Base-by-base conservation (phyloP, 2,888 invertebrate genomes). In the Eueremaeus valkanovi region DNA sequence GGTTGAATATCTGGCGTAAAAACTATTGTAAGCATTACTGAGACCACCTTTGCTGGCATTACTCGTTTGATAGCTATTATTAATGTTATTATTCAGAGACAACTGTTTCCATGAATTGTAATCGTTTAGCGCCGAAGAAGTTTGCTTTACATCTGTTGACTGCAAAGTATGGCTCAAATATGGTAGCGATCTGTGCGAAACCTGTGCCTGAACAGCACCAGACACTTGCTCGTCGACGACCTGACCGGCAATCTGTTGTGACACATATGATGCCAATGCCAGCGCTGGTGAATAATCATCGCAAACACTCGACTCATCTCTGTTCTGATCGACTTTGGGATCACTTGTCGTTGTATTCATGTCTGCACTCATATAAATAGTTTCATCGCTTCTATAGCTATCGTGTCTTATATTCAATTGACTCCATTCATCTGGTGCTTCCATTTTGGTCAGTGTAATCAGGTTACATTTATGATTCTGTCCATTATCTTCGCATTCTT, bases 221-320 rank as follows among this genome's bases (percentile, higher is more conserved):
- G 27, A 58, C 66, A 66, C 21, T 66, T 66, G 66, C 21, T 66
- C n/a, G 21, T 66, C 66, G 36, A 33, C 36, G 21, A 66, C 33
- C 31, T 27, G 27, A n/a, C 66, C 66, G 36, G n/a, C 36, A 33
- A 66, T 66, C 33, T 66, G 66, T 66, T 66, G 66, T 33, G 66
- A 33, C 33, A 66, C 66, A 66, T 66, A 66, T 66, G 66, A 66
- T n/a, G 13, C 66, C 66, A 66, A 66, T 66, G 66, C 66, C 66
- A 66, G 33, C 36, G 66, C 36, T 36, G 66, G 66, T 8, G 66
- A 66, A n/a, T 66, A 66, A n/a, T 66, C 33, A 33, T 66, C 33
- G n/a, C 66, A 66, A 36, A 36, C 36, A 36, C 29, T 16, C 13
- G 31, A 61, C 11, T 61, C 29, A 29, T 16, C 5, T 31, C 66